phyloP scores from a whole-genome alignment of 1,140 invertebrate species.

The Sitophilus oryzae region DNA sequence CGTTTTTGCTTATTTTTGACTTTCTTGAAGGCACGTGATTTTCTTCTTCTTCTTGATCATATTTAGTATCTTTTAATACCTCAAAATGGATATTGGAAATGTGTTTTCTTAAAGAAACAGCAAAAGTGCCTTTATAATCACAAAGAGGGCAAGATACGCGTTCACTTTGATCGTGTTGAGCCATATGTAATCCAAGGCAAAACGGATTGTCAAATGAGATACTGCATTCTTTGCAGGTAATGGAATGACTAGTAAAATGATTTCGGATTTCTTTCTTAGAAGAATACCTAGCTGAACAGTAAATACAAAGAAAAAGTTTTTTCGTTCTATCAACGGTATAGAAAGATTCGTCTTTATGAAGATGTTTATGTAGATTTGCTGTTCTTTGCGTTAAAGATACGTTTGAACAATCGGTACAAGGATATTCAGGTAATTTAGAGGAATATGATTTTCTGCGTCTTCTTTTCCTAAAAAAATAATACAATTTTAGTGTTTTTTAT shows the following conservation, averaged over 20 bases:
- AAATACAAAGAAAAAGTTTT: constrained; percentile 10
- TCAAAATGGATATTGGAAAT: constrained; percentile 10
- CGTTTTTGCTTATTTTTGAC: background rate
- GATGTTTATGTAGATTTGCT: constrained; percentile 10
- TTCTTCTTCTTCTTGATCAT: background rate
- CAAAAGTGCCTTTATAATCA: constrained; percentile 6
- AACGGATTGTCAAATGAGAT: constrained; percentile 3
- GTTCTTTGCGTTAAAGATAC: constrained; percentile 3
- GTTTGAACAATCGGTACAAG: constrained; percentile 2
- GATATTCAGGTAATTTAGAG: background rate
- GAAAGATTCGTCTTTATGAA: constrained; percentile 7
- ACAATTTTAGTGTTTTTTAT: background rate
- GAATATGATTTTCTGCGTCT: constrained; percentile 9
- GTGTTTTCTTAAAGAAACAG: constrained; percentile 6
- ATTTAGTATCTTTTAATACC: background rate
- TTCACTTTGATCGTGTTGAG: constrained; percentile 10
- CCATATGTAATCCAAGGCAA: constrained; percentile 10
- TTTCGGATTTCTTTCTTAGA: constrained; percentile 8
- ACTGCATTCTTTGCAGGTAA: constrained; percentile 7
- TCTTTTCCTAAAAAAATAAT: constrained; percentile 16
- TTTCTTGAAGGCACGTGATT: background rate
- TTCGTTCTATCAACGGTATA: background rate
- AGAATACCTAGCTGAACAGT: constrained; percentile 7
- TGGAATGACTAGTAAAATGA: constrained; percentile 2
- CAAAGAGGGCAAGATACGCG: constrained; percentile 26